Evolutionary conservation across 2,797 vertebrate genomes (phyloP), one percentile per base, ranked within the genome.

Genomic region (Uromys caudimaculatus): DNA sequence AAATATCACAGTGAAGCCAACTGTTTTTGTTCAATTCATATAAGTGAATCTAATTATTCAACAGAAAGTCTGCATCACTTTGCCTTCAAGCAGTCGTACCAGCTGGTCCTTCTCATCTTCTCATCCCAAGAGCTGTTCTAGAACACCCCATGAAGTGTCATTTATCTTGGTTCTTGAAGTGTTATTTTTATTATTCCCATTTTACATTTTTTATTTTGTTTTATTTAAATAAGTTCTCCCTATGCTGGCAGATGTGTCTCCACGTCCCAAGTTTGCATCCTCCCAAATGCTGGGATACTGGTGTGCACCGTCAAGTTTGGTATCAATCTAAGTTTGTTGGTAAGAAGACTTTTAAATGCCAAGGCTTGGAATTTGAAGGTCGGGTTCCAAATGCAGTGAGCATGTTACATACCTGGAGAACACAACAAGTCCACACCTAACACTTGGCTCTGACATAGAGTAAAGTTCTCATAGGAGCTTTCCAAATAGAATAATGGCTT

Each of bases 391-490:
- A 47, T 38, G 21, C 17, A 78, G 3, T 32, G 23, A 23, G 29
- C 69, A 19, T 6, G 1, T 84, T 10, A 71, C 21, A n/a, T 14
- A 52, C 16, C 73, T 56, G 19, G 38, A 87, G 19, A 91, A 78
- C 0, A 0, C 27, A 62, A 32, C 21, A 69, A 17, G 56, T 73
- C 16, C 86, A 92, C 27, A 19, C 6, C 64, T 35, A 52, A 0
- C 67, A 35, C 27, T 41, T 96, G 83, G 32, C 11, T 0, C n/a
- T 81, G 19, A 56, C 16, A 54, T 54, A 77, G 4, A 19, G 19
- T 38, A 76, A 87, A 41, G 58, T 73, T 71, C 62, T 93, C 6
- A 5, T 71, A 88, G 93, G 32, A 58, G 17, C 58, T 97, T 89
- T 50, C 73, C 79, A 44, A 90, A 67, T 35, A 82, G 52, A 95